Base-by-base conservation (phyloP, 2,797 vertebrate species). In the Peromyscus melanophrys region DNA sequence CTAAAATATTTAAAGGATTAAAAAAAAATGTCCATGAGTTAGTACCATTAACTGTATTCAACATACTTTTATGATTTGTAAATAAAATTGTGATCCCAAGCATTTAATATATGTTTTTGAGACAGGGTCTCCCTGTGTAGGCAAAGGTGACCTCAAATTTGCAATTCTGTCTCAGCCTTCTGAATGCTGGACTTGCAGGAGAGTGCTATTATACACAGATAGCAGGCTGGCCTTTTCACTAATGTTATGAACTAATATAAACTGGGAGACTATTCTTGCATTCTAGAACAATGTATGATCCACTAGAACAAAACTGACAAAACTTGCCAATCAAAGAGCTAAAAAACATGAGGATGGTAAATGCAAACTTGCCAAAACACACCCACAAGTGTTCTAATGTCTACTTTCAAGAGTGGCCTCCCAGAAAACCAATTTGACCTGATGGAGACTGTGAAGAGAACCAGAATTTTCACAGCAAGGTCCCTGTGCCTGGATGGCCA, bases 391-490 rank as follows among this genome's bases (percentile, higher is more conserved):
- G 16, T 73, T 93, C 46, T 93, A 69, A 37, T 94, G n/a, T 85
- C 89, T 96, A 59, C 90, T 84, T 95, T 96, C n/a, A 85, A 96
- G 92, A 93, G 52, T 25, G 34, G 67, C 27, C 23, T 59, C 84
- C 40, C 31, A 94, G 83, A 90, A 92, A 55, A 83, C 87, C 19
- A 17, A 5, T 82, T 90, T 97, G 46, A 90, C 88, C 94, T 98
- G 96, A 95, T 96, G 86, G 90, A 80, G 92, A 88, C 57, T 69
- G 31, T 96, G 92, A 97, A 86, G 90, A 97, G n/a, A 92, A 92
- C 83, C 59, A 75, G 95, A 97, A 97, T 97, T 98, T 98, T 97
- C 97, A 95, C 95, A 97, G 96, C 29, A 8, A 86, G 95, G 0
- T 13, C 83, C 89, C 77, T 52, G 55, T 94, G 89, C 77, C 63